Percentiles rank a stretch among this genome's conserved stretches.
Evolutionary conservation across 2,113 vertebrate species (phyloP).

Genomic region (Micronycteris hirsuta): DNA sequence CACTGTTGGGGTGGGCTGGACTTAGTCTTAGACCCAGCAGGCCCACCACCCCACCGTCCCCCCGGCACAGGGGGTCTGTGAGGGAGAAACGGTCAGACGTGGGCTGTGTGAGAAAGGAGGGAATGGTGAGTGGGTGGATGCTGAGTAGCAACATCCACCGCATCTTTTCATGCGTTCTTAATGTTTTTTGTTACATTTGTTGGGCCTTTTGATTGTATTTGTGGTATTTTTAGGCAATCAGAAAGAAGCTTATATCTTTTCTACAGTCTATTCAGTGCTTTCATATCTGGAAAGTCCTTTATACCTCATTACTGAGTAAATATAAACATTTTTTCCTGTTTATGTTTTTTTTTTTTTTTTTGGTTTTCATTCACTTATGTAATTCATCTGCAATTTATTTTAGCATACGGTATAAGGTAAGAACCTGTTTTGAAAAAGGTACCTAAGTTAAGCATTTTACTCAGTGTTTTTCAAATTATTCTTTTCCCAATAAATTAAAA

Average conservation of each 20-base stretch:
- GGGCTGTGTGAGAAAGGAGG: background rate
- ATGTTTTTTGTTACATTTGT: background rate
- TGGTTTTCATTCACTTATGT: background rate
- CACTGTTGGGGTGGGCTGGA: background rate
- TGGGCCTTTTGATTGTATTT: background rate
- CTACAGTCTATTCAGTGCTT: background rate
- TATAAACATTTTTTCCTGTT: background rate
- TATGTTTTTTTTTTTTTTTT: background rate
- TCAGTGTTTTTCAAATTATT: background rate
- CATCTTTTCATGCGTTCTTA: background rate
- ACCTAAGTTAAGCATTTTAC: background rate
- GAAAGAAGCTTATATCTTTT: background rate
- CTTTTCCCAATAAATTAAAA: background rate
- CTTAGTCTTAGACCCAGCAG: background rate
- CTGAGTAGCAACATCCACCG: background rate
- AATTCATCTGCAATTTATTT: constrained; percentile 24
- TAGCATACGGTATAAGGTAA: background rate
- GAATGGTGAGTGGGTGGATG: background rate
- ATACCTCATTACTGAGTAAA: background rate
- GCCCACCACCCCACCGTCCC: background rate
- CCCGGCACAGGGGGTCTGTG: background rate
- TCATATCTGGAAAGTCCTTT: background rate
- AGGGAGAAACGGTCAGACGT: background rate
- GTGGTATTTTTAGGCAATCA: background rate
- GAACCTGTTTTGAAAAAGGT: background rate